Evolutionary conservation across 2,113 vertebrate species (phyloP), one percentile per base, ranked within the genome.

Genomic region (Onychostruthus taczanowskii): DNA sequence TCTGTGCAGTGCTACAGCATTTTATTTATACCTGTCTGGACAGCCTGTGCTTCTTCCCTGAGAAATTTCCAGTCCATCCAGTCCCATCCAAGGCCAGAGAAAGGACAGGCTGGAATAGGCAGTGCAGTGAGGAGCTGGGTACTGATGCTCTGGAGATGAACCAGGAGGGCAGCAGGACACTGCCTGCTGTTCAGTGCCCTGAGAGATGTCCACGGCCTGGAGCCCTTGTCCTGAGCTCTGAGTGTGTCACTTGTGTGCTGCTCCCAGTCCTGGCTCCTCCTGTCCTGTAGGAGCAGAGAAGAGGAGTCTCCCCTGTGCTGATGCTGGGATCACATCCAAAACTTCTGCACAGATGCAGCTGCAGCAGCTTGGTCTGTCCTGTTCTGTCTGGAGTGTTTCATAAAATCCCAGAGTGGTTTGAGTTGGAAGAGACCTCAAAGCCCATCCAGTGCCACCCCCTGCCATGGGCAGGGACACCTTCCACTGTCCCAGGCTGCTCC

Each of bases 401-500:
- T 1, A 43, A 11, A 35, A 72, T 72, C 49, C 44, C 35, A 56
- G 43, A 22, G 43, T 31, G 50, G 13, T 49, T 31, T 88, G 49
- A 5, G 2, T 18, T 31, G 24, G 30, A 53, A 41, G 24, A 2
- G 1, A 55, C 30, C 10, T 70, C 3, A 43, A 49, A 56, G 11
- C 9, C 0, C 41, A 35, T 26, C 24, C 2, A 4, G 14, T 30
- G 0, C 47, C 23, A 47, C 3, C 53, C 33, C 19, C 56, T 69
- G 28, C n/a, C 30, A 21, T 17, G 20, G 18, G 2, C 41, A 74
- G 41, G 69, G n/a, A 56, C 59, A 47, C 2, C 12, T 56, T 0
- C 43, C 43, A 85, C 43, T 11, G 0, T 5, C n/a, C 59, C 61
- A 85, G 35, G 50, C 0, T 1, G 0, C n/a, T 75, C 70, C 70